Conservation (phyloP, 2,888 invertebrate genomes). For the Tubulanus polymorphus region DNA sequence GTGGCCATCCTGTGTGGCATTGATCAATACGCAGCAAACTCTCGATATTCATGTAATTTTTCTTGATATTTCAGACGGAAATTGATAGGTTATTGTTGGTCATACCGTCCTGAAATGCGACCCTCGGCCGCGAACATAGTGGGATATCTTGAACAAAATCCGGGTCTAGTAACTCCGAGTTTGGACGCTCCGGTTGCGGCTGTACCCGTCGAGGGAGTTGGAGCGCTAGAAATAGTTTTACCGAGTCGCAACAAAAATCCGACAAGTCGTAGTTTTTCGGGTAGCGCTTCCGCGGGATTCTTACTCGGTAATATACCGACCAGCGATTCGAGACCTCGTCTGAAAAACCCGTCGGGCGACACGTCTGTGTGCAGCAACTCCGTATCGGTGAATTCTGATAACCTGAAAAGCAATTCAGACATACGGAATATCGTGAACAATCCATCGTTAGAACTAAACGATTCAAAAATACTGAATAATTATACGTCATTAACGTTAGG, state of each 20-base stretch:
- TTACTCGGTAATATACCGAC: background rate
- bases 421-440: too few species aligned
- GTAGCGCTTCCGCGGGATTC: background rate
- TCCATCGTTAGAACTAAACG: too few species aligned
- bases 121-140: constrained; percentile 76
- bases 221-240: constrained; percentile 57
- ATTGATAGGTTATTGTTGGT: constrained; percentile 78
- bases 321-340: too few species aligned
- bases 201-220: constrained; percentile 68
- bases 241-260: constrained; percentile 21
- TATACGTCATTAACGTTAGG: too few species aligned
- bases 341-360: too few species aligned
- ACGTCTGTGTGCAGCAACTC: too few species aligned
- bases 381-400: too few species aligned
- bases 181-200: constrained; percentile 70
- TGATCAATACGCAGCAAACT: too few species aligned
- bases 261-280: background rate
- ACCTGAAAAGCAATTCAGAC: too few species aligned
- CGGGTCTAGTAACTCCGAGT: constrained; percentile 72
- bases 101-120: constrained; percentile 65
- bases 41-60: too few species aligned
- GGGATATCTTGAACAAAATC: constrained; percentile 73
- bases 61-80: constrained; percentile 64
- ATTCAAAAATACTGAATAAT: too few species aligned
- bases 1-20: too few species aligned